Conservation (phyloP, 2,797 vertebrate species). For the Anguilla marmorata region DNA sequence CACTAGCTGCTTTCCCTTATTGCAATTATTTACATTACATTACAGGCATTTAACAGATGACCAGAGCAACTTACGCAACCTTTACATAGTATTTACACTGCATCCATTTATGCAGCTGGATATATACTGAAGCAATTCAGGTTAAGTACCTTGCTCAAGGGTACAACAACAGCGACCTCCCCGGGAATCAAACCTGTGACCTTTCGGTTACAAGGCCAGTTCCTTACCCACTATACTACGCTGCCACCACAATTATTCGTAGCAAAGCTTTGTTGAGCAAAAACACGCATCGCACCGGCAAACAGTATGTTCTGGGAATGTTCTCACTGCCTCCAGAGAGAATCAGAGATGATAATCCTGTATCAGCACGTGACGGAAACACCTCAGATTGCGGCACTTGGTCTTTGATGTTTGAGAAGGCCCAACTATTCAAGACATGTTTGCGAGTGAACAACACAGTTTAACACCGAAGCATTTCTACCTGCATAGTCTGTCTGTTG, state of each 20-base stretch:
- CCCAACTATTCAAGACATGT: background rate
- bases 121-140: no score
- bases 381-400: background rate
- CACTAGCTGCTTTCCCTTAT: no score
- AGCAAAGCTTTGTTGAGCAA: background rate
- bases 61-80: no score
- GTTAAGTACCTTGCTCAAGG: no score
- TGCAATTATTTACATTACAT: no score
- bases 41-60: no score
- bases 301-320: background rate
- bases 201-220: background rate
- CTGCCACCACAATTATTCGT: background rate
- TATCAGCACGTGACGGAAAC: background rate
- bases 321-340: background rate
- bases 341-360: background rate
- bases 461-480: background rate
- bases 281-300: background rate
- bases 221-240: no score
- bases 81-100: no score
- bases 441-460: background rate
- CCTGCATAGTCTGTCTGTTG: background rate
- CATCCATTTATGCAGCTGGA: no score
- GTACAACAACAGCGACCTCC: no score
- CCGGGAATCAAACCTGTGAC: no score
- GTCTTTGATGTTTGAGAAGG: background rate